phyloP scores from a whole-genome alignment of 2,888 invertebrate genomes.

The Perizoma flavofasciatum region DNA sequence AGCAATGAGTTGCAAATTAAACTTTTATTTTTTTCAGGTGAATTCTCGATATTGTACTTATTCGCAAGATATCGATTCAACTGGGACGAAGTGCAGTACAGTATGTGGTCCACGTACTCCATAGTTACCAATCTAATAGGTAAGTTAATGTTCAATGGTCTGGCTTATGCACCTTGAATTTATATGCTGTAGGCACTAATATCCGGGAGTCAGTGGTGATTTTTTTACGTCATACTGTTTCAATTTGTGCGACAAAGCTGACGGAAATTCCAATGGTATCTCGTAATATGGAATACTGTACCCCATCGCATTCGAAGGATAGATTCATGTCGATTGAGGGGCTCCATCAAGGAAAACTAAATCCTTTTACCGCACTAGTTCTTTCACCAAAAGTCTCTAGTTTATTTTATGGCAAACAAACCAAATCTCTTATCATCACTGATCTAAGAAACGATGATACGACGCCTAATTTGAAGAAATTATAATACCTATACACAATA shows the following conservation, averaged over 20 bases:
- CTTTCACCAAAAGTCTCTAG: too few relatives aligned
- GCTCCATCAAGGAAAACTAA: too few relatives aligned
- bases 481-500: background rate
- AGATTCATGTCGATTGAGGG: too few relatives aligned
- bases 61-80: slow-evolving; percentile 73
- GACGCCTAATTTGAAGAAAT: too few relatives aligned
- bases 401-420: too few relatives aligned
- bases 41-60: slow-evolving; percentile 81
- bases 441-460: too few relatives aligned
- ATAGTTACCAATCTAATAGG: slow-evolving; percentile 75
- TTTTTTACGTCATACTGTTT: background rate
- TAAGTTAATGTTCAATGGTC: slow-evolving; percentile 45
- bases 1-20: background rate
- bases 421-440: too few relatives aligned
- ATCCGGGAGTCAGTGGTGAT: background rate
- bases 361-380: too few relatives aligned
- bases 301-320: too few relatives aligned
- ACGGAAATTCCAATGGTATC: too few relatives aligned
- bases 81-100: slow-evolving; percentile 75
- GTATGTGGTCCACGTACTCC: slow-evolving; percentile 74
- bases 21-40: slow-evolving; percentile 68
- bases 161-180: slow-evolving; percentile 16
- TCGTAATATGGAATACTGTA: too few relatives aligned
- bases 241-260: too few relatives aligned
- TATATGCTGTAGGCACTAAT: slow-evolving; percentile 11